Evolutionary conservation across 2,888 invertebrate genomes (phyloP), one percentile per base, ranked within the genome.

Genomic region (Ischnura elegans): DNA sequence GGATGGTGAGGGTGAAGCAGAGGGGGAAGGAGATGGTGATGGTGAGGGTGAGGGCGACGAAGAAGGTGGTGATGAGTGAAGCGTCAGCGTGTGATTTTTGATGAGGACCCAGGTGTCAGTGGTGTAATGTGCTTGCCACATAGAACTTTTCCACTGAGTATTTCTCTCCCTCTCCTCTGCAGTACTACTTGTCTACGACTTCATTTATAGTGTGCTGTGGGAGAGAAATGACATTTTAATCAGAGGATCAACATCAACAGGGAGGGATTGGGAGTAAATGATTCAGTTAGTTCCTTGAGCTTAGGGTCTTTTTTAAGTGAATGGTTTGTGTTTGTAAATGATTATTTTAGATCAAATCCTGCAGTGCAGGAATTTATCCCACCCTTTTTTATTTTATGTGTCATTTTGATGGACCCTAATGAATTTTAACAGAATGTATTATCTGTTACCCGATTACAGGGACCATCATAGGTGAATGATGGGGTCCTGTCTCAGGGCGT

Each of bases 101-200:
- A 95, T 8, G 95, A 95, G 45, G 95, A 95, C 94, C 95, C 95
- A 21, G 95, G 95, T 90, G 90, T 90, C 90, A 90, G 90, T 90
- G 90, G 61, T 90, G 21, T 43, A 25, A 61, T 90, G 90, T 90
- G 90, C 61, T 90, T 90, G 43, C 61, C 90, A 45, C 90, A 90
- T 55, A 66, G 42, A n/a, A 55, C 86, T 43, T 21, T 61, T 61
- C 55, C 90, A 61, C 55, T 55, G 55, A 55, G n/a, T 90, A 42
- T 90, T 66, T 90, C 90, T 55, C 90, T 90, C 90, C 66, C 90
- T 90, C 90, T 61, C 90, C 61, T 29, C 55, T 90, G 61, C 90
- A 66, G 90, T 90, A 90, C 90, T 61, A 51, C 87, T 45, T 86
- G 55, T 55, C 42, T 36, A 43, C 36, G 90, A 61, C 45, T 43